These are phyloP conservation scores for Cololabis saira DNA, from an alignment of 2,113 vertebrate genomes.

Conservation along the genomic window DNA sequence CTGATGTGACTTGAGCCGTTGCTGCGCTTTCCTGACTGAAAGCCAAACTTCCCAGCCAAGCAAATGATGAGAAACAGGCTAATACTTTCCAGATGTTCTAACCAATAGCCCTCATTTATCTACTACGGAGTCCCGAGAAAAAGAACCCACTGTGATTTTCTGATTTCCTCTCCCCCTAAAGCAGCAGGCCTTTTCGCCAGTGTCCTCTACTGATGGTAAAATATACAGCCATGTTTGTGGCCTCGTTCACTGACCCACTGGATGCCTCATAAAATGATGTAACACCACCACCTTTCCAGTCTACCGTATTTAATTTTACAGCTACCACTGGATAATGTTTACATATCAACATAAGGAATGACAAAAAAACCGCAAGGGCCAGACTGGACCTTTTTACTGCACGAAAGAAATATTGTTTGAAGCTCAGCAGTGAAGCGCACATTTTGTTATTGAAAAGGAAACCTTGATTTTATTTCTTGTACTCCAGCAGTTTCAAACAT, in stretches of 20 bases:
- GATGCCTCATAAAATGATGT: conserved; percentile 35
- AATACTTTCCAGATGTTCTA: conserved; percentile 77
- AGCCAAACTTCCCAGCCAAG: conserved; percentile 58
- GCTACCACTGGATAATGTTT: neutral
- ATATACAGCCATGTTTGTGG: conserved; percentile 26
- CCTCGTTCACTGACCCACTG: conserved; percentile 6
- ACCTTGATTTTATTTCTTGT: too few relatives aligned
- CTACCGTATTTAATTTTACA: conserved; percentile 11
- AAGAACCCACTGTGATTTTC: conserved; percentile 17
- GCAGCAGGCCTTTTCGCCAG: conserved; percentile 30
- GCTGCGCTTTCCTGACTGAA: conserved; percentile 45
- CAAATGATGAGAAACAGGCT: conserved; percentile 67
- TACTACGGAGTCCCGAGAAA: conserved; percentile 7
- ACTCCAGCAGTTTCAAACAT: conserved; percentile 1
- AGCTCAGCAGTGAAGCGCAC: conserved; percentile 1
- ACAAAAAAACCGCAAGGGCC: neutral
- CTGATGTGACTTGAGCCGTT: conserved; percentile 51
- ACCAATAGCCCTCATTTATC: conserved; percentile 50
- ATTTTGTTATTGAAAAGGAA: neutral
- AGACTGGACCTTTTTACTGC: conserved; percentile 2
- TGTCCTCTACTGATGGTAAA: conserved; percentile 23
- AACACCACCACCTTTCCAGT: conserved; percentile 18
- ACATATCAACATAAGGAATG: too few relatives aligned
- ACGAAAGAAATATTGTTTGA: conserved; percentile 23
- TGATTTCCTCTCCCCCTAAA: conserved; percentile 43